Conservation (phyloP, 64 coral and sea anemone species). For the Cladopsammia gracilis region DNA sequence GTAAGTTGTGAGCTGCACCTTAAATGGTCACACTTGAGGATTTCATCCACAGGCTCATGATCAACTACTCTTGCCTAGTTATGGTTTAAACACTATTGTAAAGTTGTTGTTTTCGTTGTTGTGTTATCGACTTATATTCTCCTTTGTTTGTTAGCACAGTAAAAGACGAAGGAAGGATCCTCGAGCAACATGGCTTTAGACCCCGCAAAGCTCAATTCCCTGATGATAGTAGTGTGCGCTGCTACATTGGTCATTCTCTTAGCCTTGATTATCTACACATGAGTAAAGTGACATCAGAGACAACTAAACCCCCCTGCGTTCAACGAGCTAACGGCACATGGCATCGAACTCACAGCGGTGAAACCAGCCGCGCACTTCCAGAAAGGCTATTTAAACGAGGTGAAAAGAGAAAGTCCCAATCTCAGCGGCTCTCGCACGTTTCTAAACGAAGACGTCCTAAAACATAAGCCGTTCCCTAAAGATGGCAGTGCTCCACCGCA, state of each 20-base stretch:
- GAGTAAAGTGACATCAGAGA: neutral
- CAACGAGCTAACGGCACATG: neutral
- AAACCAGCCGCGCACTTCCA: neutral
- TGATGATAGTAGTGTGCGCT: slow-evolving; percentile 17
- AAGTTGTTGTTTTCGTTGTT: no score
- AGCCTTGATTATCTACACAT: neutral
- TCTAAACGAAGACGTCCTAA: slow-evolving; percentile 12
- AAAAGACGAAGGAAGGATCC: no score
- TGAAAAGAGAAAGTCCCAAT: slow-evolving; percentile 2
- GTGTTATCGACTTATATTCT: no score
- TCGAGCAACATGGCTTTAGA: slow-evolving; percentile 11
- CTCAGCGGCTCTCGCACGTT: slow-evolving; percentile 19
- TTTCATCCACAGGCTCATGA: no score
- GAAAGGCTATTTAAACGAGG: slow-evolving; percentile 5
- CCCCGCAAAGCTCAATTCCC: neutral
- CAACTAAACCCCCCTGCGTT: neutral
- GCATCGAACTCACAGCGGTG: neutral
- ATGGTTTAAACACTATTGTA: no score
- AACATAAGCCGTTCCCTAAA: neutral
- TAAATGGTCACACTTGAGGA: no score
- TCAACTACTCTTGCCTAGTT: no score
- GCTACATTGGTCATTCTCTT: neutral
- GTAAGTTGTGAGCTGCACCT: no score
- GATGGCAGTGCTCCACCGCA: neutral
- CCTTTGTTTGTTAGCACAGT: no score